Percentiles rank a stretch among this genome's conserved stretches.
These are phyloP conservation scores for Zaprionus lachaisei DNA, from an alignment of 1,140 invertebrate species.

Conservation along the genomic window DNA sequence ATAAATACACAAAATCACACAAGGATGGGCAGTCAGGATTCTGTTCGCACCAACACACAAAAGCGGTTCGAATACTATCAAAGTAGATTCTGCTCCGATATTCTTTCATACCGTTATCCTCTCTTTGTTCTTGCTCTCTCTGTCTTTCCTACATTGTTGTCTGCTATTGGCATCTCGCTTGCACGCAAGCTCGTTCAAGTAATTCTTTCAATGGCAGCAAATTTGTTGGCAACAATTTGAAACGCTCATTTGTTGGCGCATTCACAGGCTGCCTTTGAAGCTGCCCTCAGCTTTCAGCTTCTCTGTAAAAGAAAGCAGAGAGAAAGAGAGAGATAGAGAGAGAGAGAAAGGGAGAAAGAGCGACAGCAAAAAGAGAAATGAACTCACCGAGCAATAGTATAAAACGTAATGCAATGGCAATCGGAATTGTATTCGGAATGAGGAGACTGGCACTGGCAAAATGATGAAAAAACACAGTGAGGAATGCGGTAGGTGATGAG, in stretches of 20 bases:
- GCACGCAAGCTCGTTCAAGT: slow-evolving; percentile 14
- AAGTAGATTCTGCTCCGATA: slow-evolving; percentile 11
- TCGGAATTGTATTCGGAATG: slow-evolving; percentile 35
- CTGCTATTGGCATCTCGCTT: not conserved
- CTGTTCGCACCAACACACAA: not conserved
- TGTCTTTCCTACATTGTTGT: slow-evolving; percentile 8
- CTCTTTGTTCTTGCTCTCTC: slow-evolving; percentile 31
- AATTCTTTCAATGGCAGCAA: slow-evolving; percentile 76
- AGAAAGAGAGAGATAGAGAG: slow-evolving; percentile 21
- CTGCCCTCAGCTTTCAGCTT: not conserved
- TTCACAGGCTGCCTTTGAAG: slow-evolving; percentile 68
- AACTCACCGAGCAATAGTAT: slow-evolving; percentile 49
- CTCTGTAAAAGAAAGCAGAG: slow-evolving; percentile 1
- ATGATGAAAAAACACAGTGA: slow-evolving; percentile 14
- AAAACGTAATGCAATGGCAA: slow-evolving; percentile 73
- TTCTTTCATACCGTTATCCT: slow-evolving; percentile 23
- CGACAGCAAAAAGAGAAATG: slow-evolving; percentile 35
- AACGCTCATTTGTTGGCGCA: slow-evolving; percentile 72
- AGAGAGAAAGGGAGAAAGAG: slow-evolving; percentile 19
- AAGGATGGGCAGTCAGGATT: not conserved
- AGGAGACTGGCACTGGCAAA: slow-evolving; percentile 20
- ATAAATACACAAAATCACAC: not conserved
- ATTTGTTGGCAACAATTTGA: slow-evolving; percentile 81
- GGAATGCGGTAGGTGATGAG: not conserved
- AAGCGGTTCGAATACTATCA: slow-evolving; percentile 3